Conservation (phyloP, 2,113 vertebrate species). For the Ahaetulla prasina region DNA sequence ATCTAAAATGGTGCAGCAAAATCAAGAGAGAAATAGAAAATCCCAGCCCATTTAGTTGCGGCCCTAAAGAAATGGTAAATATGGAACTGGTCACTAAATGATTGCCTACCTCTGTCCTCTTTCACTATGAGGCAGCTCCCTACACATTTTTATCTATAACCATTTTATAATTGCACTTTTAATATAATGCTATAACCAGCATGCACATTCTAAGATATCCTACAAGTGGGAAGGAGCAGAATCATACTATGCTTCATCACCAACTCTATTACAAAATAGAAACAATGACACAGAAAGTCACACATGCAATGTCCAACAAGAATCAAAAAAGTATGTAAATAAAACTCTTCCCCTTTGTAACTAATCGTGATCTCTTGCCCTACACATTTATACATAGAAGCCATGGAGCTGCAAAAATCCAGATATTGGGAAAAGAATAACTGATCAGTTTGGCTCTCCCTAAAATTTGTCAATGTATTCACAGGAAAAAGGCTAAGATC, state of each 20-base stretch:
- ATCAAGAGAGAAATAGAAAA: background rate
- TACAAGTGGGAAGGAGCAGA: background rate
- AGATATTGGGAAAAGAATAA: background rate
- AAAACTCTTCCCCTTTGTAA: background rate
- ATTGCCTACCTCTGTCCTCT: background rate
- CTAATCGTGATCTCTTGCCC: background rate
- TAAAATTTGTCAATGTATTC: background rate
- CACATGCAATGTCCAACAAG: background rate
- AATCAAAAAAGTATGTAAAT: background rate
- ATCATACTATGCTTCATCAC: too few species aligned
- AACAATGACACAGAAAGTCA: background rate
- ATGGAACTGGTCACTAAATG: background rate
- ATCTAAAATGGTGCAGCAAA: background rate
- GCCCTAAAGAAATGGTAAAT: background rate
- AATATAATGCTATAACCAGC: background rate
- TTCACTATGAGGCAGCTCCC: background rate
- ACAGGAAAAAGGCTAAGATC: background rate
- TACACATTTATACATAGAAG: background rate
- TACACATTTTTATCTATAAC: background rate
- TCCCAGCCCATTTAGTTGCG: background rate
- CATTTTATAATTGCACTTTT: background rate
- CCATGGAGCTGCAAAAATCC: background rate
- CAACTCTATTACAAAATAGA: background rate
- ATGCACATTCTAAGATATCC: too few species aligned
- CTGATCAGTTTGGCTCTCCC: background rate